Evolutionary conservation across 1,140 invertebrate species (phyloP), one percentile per base, ranked within the genome.

Genomic region (Orius laevigatus): DNA sequence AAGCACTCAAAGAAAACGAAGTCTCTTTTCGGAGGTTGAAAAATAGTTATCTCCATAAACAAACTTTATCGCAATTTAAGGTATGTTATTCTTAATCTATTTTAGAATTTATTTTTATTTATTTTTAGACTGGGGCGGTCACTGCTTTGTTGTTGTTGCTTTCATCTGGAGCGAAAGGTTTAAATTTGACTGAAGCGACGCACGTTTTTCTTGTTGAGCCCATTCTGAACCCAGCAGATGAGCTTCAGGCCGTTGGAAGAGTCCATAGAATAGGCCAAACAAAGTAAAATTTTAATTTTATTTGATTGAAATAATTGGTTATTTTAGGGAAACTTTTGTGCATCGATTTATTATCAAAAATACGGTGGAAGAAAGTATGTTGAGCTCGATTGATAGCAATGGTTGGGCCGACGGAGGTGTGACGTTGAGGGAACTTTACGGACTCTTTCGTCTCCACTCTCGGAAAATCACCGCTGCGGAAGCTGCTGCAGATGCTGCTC

Each of bases 251-350:
- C 3, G 77, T 88, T 47, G 82, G 81, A 0, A 63, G 84, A 53
- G 70, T 88, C 8, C 78, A 86, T 64, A 67, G 84, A 33, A 84
- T 88, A 55, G 84, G 84, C 0, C 84, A 88, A 63, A 81, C 70
- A 0, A 82, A 70, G 74, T 73, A 54, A 25, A 25, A 25, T 25
- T 8, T 25, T 25, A 58, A 34, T 52, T 32, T 18, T 16, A 11
- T 32, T 39, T 32, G 3, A 48, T 32, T 14, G 11, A 25, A 40
- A 49, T 39, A 2, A 39, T 40, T 41, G 15, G 12, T 39, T 18
- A 5, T 49, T 38, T 12, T 36, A 72, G 70, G 54, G 56, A 67
- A 39, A 81, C 77, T 3, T 62, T 67, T 34, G 72, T 83, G 1
- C 78, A 82, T 65, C 69, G 75, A 46, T 83, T 84, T 56, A 62